Evolutionary conservation across 2,797 vertebrate genomes (phyloP).

Genomic region (Pangasius macronema): DNA sequence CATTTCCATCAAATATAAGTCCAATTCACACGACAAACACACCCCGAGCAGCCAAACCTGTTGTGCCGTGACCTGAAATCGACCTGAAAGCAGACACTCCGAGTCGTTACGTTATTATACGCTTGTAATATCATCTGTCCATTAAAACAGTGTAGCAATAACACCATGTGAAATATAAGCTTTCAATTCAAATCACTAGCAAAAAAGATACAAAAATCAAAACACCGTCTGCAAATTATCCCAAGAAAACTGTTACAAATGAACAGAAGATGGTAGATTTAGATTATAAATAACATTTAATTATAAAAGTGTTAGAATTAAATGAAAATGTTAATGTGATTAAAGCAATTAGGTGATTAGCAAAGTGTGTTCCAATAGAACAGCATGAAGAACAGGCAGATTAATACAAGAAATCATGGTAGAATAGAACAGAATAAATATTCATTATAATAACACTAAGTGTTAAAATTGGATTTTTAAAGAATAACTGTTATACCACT

Average conservation of each 20-base stretch:
- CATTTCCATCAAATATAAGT: neutral
- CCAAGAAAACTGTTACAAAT: neutral
- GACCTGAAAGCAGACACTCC: neutral
- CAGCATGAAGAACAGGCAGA: neutral
- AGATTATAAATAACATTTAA: neutral
- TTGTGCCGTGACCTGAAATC: constrained; percentile 7
- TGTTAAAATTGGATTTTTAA: neutral
- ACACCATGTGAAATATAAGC: neutral
- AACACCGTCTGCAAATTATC: neutral
- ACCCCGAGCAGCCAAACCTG: neutral
- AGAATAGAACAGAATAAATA: neutral
- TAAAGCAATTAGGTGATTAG: neutral
- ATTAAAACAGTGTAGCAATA: neutral
- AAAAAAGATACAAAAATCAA: neutral
- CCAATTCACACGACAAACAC: constrained; percentile 15
- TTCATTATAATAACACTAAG: neutral
- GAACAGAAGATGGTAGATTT: neutral
- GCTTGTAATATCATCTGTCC: neutral
- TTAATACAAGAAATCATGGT: neutral
- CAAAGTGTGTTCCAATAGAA: neutral
- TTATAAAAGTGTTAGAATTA: neutral
- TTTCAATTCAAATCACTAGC: neutral
- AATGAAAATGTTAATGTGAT: neutral
- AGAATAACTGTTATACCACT: neutral
- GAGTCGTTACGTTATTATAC: neutral